Evolutionary conservation across 1,140 invertebrate genomes (phyloP).

Genomic region (Bombus affinis): DNA sequence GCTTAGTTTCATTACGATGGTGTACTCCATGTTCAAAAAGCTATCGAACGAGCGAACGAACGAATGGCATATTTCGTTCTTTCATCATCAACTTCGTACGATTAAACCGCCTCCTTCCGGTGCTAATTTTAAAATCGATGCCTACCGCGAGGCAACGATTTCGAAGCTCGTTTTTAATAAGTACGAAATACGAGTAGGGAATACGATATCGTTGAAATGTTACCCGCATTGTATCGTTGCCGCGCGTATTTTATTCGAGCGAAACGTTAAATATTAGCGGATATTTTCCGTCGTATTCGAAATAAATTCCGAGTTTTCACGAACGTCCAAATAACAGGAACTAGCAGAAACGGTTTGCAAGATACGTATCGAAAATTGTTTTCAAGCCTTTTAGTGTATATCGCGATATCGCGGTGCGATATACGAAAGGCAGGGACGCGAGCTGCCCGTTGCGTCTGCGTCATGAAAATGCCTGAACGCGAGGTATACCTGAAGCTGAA

Average conservation of each 20-base stretch:
- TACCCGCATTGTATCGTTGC: conserved; percentile 15
- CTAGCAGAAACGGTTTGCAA: not conserved
- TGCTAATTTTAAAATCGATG: conserved; percentile 34
- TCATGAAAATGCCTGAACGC: conserved; percentile 44
- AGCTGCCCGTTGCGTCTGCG: conserved; percentile 14
- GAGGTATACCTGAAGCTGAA: conserved; percentile 60
- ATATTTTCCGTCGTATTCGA: conserved; percentile 10
- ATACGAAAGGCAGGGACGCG: conserved; percentile 39
- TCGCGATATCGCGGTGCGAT: not conserved
- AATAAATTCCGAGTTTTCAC: conserved; percentile 6
- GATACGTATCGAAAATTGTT: conserved; percentile 27
- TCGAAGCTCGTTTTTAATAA: conserved; percentile 13
- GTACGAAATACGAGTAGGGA: not conserved
- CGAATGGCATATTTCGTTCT: not conserved
- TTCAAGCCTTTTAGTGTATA: not conserved
- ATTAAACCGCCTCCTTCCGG: conserved; percentile 29
- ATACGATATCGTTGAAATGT: conserved; percentile 30
- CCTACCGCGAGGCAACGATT: not conserved
- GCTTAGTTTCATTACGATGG: conserved; percentile 23
- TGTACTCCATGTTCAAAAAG: not conserved
- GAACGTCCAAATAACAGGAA: conserved; percentile 2
- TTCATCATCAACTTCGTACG: not conserved
- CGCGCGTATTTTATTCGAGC: not conserved
- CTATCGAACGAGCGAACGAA: not conserved
- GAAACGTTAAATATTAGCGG: conserved; percentile 40